Evolutionary conservation across 2,797 vertebrate genomes (phyloP).

Genomic region (Enteromius thamalakanensis): DNA sequence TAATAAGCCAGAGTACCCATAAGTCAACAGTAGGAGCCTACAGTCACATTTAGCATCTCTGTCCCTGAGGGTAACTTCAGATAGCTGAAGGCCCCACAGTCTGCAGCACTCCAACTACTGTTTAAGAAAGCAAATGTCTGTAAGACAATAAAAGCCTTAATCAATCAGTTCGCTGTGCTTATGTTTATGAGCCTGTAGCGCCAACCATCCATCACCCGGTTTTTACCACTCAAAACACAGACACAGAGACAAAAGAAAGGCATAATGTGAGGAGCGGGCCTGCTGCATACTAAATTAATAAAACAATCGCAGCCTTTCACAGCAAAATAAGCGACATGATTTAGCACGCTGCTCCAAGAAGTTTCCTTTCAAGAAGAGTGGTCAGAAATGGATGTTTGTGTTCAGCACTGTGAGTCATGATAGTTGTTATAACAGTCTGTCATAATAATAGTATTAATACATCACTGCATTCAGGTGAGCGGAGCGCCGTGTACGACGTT

Average conservation of each 20-base stretch:
- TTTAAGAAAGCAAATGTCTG: constrained; percentile 74
- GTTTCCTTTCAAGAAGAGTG: constrained; percentile 59
- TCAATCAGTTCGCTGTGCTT: constrained; percentile 77
- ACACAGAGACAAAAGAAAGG: constrained; percentile 69
- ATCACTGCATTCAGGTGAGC: constrained; percentile 37
- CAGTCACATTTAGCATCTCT: constrained; percentile 73
- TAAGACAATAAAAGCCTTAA: constrained; percentile 71
- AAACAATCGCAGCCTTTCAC: constrained; percentile 56
- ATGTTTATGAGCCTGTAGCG: constrained; percentile 75
- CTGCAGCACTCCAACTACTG: constrained; percentile 70
- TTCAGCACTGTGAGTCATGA: constrained; percentile 10
- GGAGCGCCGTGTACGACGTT: background rate
- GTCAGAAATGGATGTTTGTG: constrained; percentile 64
- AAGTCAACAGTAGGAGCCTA: constrained; percentile 73
- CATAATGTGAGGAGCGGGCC: constrained; percentile 69
- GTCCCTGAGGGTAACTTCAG: constrained; percentile 29
- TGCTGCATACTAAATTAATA: constrained; percentile 59
- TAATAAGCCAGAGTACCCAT: constrained; percentile 75
- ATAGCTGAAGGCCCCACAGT: constrained; percentile 51
- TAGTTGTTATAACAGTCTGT: constrained; percentile 18
- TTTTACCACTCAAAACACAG: constrained; percentile 61
- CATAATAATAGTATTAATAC: constrained; percentile 44
- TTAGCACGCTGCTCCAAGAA: constrained; percentile 69
- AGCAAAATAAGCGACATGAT: constrained; percentile 63
- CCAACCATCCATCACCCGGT: constrained; percentile 74